Evolutionary conservation across 2,797 vertebrate genomes (phyloP).

Genomic region (Rousettus madagascariensis): DNA sequence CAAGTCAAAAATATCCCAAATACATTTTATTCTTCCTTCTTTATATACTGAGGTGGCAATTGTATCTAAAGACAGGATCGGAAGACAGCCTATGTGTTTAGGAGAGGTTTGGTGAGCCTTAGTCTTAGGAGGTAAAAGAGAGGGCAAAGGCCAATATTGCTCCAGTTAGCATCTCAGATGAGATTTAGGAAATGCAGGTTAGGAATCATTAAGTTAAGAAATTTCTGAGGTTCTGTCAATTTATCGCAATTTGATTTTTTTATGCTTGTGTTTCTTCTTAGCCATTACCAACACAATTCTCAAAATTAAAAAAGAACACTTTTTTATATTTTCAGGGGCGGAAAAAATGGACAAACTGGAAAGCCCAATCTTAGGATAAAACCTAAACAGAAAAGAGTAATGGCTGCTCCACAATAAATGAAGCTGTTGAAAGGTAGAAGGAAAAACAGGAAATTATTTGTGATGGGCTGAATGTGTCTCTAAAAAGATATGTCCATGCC

Average conservation of each 20-base stretch:
- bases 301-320: not conserved
- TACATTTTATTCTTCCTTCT: not conserved
- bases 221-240: not conserved
- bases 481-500: not conserved
- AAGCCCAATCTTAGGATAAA: not conserved
- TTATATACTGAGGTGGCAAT: not conserved
- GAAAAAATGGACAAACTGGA: not conserved
- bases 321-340: not conserved
- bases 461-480: not conserved
- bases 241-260: not conserved
- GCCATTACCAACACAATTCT: not conserved
- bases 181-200: not conserved
- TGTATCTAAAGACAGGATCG: not conserved
- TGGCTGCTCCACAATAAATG: not conserved
- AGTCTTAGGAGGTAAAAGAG: not conserved
- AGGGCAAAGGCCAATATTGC: not conserved
- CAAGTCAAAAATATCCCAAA: not conserved
- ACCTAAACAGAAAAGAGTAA: not conserved
- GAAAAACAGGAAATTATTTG: not conserved
- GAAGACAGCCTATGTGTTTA: not conserved
- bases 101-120: not conserved
- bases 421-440: not conserved
- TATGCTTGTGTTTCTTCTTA: not conserved
- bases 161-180: not conserved
- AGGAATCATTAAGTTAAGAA: not conserved